A percentile compares a stretch with the other conserved stretches of the same genome.
phyloP scores from a whole-genome alignment of 2,797 vertebrate genomes.

The Anguilla obscura region DNA sequence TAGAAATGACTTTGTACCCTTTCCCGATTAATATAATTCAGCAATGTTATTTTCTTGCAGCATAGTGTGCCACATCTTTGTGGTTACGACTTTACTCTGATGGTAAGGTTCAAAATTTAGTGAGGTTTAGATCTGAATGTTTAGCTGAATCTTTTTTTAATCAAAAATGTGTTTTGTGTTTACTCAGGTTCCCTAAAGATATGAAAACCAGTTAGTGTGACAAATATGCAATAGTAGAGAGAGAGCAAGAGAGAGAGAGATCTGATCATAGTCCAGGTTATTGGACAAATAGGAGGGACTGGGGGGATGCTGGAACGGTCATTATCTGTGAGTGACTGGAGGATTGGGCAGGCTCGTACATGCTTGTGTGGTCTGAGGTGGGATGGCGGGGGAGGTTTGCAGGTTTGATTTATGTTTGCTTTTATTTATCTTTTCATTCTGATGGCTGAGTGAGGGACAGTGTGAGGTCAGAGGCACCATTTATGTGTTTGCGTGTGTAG shows the following conservation, averaged over 20 bases:
- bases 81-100: too few species aligned
- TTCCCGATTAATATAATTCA: too few species aligned
- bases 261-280: background rate
- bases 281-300: background rate
- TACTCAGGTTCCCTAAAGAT: too few species aligned
- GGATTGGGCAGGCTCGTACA: background rate
- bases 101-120: too few species aligned
- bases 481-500: conserved; percentile 2
- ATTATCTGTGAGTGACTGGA: conserved; percentile 37
- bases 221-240: background rate
- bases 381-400: background rate
- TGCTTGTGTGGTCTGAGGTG: conserved; percentile 2
- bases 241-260: conserved; percentile 10
- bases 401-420: conserved; percentile 17
- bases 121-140: too few species aligned
- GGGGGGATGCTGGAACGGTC: conserved; percentile 34
- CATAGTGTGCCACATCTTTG: too few species aligned
- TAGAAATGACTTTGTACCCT: too few species aligned
- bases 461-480: too few species aligned
- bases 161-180: too few species aligned
- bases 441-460: background rate
- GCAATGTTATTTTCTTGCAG: too few species aligned
- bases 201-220: too few species aligned
- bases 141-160: too few species aligned
- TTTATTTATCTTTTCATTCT: conserved; percentile 6